Percentiles rank a stretch among this genome's conserved stretches.
These are phyloP conservation scores for Helicoverpa armigera DNA, from an alignment of 1,140 invertebrate species.

Conservation along the genomic window DNA sequence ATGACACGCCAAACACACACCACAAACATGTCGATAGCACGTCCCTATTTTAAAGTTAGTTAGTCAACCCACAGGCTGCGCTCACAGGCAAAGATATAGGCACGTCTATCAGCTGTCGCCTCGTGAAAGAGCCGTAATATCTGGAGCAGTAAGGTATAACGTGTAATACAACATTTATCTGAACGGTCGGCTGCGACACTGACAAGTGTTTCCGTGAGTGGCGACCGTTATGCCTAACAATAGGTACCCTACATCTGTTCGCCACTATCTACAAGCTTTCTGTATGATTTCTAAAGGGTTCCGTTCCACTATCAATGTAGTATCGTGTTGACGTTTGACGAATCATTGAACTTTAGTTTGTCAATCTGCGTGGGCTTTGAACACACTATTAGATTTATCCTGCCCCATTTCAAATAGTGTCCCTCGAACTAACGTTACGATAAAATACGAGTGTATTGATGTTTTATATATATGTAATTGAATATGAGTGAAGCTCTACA, in stretches of 20 bases:
- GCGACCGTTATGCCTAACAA: constrained; percentile 75
- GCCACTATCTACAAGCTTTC: constrained; percentile 74
- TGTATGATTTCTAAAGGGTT: constrained; percentile 79
- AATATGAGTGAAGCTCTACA: background rate
- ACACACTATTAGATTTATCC: constrained; percentile 9
- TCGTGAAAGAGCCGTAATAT: constrained; percentile 34
- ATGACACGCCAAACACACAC: constrained; percentile 1
- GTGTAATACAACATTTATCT: constrained; percentile 67
- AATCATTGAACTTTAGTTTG: constrained; percentile 46
- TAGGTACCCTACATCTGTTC: constrained; percentile 69
- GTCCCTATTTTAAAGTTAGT: constrained; percentile 29
- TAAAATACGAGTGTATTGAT: background rate
- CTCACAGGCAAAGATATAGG: background rate
- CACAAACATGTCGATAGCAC: constrained; percentile 11
- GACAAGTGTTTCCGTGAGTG: constrained; percentile 82
- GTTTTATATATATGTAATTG: background rate
- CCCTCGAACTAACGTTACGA: background rate
- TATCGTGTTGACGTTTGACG: constrained; percentile 65
- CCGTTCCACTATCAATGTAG: constrained; percentile 67
- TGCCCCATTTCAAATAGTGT: constrained; percentile 16
- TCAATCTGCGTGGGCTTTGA: constrained; percentile 16
- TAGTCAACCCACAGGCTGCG: background rate
- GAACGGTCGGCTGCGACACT: constrained; percentile 68
- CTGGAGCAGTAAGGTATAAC: constrained; percentile 20
- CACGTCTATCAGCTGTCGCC: constrained; percentile 34